phyloP scores from a whole-genome alignment of 2,797 vertebrate genomes.

The Esox lucius region DNA sequence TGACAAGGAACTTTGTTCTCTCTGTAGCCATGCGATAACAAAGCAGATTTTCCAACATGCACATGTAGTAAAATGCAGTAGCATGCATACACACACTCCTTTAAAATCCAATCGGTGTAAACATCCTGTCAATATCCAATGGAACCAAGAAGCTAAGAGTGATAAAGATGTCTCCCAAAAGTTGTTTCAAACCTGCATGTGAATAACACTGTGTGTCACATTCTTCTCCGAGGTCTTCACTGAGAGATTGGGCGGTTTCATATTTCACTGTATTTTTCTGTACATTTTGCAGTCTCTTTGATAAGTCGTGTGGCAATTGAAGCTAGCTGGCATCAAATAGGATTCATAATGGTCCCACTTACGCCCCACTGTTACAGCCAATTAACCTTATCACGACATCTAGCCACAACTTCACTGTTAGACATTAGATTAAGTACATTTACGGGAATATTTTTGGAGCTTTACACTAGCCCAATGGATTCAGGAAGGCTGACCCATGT shows the following conservation, averaged over 20 bases:
- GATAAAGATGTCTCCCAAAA: too few species aligned
- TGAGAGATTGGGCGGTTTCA: background rate
- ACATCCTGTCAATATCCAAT: too few species aligned
- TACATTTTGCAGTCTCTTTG: background rate
- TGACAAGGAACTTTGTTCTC: background rate
- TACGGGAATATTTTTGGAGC: slow-evolving; percentile 24
- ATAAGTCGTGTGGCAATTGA: background rate
- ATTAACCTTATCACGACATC: slow-evolving; percentile 36
- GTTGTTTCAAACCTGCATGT: too few species aligned
- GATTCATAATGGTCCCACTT: background rate
- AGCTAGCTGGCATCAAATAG: slow-evolving; percentile 14
- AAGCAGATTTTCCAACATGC: background rate
- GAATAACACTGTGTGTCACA: too few species aligned
- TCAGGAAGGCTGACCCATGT: background rate
- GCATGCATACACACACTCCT: background rate
- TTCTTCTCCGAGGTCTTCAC: background rate
- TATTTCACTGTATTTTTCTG: background rate
- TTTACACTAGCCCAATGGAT: background rate
- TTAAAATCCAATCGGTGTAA: background rate
- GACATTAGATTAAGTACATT: slow-evolving; percentile 20
- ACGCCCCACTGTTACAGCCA: slow-evolving; percentile 25
- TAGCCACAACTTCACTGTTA: slow-evolving; percentile 15
- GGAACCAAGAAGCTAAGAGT: too few species aligned
- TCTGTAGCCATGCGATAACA: background rate
- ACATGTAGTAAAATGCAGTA: background rate